Evolutionary conservation across 1,140 invertebrate species (phyloP), one percentile per base, ranked within the genome.

Genomic region (Berghia stephanieae): DNA sequence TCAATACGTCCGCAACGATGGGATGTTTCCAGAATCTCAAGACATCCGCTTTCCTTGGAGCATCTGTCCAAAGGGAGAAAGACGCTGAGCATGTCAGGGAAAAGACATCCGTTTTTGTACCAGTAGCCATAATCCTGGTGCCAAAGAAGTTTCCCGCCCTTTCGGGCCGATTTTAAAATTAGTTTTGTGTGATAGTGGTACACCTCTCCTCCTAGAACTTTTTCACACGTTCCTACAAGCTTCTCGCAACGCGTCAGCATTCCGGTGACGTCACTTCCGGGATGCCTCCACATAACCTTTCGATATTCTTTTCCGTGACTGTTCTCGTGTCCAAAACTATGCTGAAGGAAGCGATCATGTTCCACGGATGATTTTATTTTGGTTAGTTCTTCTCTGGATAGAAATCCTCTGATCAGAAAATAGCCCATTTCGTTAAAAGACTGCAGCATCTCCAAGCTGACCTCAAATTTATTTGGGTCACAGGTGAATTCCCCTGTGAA

Each of bases 1-100:
- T 86, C 84, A 36, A 87, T 83, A 4, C 85, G 78, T 1, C 86
- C 86, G 81, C 83, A 85, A 27, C 81, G 81, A n/a, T 86, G 83
- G 16, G 84, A 82, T 0, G 82, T 84, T 18, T 74, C 57, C 49
- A 87, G 44, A 16, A 84, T 81, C 80, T 85, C 73, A 5, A 85
- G 75, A 43, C 84, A 84, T 18, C 84, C 84, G 72, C 84, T 85
- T 52, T 77, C 75, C 36, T 75, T 72, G 24, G 70, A 43, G 49
- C 77, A 82, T n/a, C 38, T 44, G 74, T 85, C 84, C 38, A 84
- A 16, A 16, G 84, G 73, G 40, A 85, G 79, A 70, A 82, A 84
- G 18, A 82, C 82, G n/a, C 80, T 84, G 18, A 82, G 57, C 77
- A 84, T 78, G 78, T 85, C 82, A 24, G 84, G 84, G 55, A 78